Conservation (phyloP, 2,888 invertebrate genomes). For the Salpingus planirostris region DNA sequence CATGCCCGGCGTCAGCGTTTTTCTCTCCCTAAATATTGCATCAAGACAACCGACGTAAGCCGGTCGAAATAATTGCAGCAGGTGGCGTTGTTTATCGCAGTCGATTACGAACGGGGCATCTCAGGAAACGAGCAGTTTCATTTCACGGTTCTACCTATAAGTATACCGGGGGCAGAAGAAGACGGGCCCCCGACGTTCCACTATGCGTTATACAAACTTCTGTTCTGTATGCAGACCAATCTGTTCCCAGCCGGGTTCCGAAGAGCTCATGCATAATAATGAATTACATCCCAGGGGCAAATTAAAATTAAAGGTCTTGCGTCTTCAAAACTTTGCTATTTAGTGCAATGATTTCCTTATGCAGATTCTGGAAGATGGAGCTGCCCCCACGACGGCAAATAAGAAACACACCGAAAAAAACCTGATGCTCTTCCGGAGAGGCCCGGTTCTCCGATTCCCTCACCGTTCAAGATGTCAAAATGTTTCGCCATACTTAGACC, state of each 20-base stretch:
- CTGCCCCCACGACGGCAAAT: no score
- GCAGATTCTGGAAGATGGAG: constrained; percentile 38
- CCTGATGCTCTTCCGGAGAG: no score
- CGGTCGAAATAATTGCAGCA: constrained; percentile 16
- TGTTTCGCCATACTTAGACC: no score
- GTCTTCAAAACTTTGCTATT: constrained; percentile 44
- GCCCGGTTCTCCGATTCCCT: no score
- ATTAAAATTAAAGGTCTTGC: constrained; percentile 45
- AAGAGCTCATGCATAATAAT: constrained; percentile 45
- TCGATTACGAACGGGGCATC: constrained; percentile 16
- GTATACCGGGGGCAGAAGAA: no score
- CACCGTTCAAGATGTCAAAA: no score
- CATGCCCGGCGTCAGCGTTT: constrained; percentile 12
- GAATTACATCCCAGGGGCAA: constrained; percentile 44
- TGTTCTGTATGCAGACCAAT: constrained; percentile 41
- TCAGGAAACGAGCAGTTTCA: constrained; percentile 21
- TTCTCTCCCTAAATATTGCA: constrained; percentile 17
- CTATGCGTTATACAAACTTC: constrained; percentile 38
- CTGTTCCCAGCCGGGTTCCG: constrained; percentile 36
- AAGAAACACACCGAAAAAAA: no score
- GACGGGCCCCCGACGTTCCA: constrained; percentile 4
- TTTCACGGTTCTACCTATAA: constrained; percentile 32
- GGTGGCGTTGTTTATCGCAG: constrained; percentile 18
- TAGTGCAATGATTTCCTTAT: constrained; percentile 44
- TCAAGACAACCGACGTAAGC: constrained; percentile 11